Percentiles rank a stretch among this genome's conserved stretches.
phyloP scores from a whole-genome alignment of 2,888 invertebrate genomes.

The Platerodrilus igneus region DNA sequence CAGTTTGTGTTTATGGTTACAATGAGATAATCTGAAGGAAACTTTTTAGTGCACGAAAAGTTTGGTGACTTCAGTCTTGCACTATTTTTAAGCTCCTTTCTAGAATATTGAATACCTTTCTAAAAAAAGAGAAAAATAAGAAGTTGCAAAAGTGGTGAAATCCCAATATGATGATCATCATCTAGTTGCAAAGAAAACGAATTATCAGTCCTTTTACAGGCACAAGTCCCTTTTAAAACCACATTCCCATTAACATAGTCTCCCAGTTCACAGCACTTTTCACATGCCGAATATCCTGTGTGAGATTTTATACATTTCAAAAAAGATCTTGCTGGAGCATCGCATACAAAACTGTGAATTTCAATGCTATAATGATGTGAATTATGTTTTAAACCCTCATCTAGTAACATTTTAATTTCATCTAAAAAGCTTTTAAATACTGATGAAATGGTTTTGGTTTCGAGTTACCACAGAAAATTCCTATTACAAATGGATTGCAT shows the following conservation, averaged over 20 bases:
- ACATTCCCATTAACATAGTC: conserved; percentile 11
- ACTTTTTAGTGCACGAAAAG: too few relatives aligned
- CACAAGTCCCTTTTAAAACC: too few relatives aligned
- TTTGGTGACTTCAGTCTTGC: too few relatives aligned
- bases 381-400: conserved; percentile 7
- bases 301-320: conserved; percentile 18
- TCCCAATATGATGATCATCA: too few relatives aligned
- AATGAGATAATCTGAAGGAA: too few relatives aligned
- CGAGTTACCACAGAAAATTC: conserved; percentile 22
- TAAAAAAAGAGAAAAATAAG: too few relatives aligned
- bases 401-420: conserved; percentile 16
- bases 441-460: conserved; percentile 22
- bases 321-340: conserved; percentile 12
- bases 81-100: too few relatives aligned
- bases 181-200: too few relatives aligned
- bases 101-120: too few relatives aligned
- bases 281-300: conserved; percentile 13
- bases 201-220: too few relatives aligned
- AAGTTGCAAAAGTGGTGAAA: too few relatives aligned
- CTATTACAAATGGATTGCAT: conserved; percentile 17
- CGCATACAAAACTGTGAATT: conserved; percentile 10
- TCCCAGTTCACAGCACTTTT: conserved; percentile 14
- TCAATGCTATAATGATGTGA: conserved; percentile 5
- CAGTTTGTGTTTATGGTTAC: too few relatives aligned
- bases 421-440: conserved; percentile 24